Conservation (phyloP, 2,113 vertebrate genomes). For the Lycocorax pyrrhopterus region DNA sequence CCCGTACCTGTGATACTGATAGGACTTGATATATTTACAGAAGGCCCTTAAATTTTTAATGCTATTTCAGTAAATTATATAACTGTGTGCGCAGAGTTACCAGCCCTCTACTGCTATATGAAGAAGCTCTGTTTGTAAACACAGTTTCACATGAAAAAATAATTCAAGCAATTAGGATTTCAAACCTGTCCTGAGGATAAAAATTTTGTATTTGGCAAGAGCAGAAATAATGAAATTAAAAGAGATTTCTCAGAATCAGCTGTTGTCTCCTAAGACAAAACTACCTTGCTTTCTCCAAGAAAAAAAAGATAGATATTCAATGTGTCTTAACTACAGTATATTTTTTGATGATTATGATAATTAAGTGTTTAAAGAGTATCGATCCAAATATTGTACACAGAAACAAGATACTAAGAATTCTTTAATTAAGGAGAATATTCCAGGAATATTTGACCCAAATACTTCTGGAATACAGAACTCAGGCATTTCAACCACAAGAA, state of each 20-base stretch:
- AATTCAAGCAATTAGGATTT: neutral
- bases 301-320: neutral
- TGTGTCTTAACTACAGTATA: neutral
- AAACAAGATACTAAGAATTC: neutral
- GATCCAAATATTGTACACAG: neutral
- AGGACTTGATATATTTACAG: neutral
- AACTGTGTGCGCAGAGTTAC: neutral
- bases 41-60: neutral
- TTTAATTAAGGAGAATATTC: conserved; percentile 11
- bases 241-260: neutral
- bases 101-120: neutral
- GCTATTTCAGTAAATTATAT: neutral
- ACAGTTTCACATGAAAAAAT: neutral
- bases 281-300: neutral
- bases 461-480: neutral
- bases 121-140: neutral
- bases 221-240: neutral
- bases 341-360: neutral
- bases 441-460: conserved; percentile 4
- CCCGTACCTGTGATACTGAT: neutral
- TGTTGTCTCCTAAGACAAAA: neutral
- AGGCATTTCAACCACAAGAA: neutral
- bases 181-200: neutral
- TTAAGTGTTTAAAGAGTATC: conserved; percentile 4
- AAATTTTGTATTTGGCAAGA: neutral